Base-by-base conservation (phyloP, 2,113 vertebrate genomes). In the Triplophysa siluroides region DNA sequence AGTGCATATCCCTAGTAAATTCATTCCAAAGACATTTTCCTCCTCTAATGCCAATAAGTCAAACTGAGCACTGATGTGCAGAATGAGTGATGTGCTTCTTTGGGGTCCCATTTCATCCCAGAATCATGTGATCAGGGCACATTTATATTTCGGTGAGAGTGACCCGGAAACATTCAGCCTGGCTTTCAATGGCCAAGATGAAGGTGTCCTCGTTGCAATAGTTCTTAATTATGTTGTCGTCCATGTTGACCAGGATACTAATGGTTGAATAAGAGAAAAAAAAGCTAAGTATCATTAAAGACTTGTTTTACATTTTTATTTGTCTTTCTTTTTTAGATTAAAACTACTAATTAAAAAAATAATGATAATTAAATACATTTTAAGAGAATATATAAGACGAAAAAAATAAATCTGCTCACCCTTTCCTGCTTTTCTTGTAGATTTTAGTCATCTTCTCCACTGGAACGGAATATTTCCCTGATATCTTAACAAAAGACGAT, bases 381-480 rank as follows among this genome's bases (percentile, higher is more conserved):
- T 62, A 4, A 29, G 24, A 13, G 12, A 11, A 74, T 66, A 8
- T 56, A 12, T 45, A 4, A 38, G 33, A 45, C 2, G 5, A 12
- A 9, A 45, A 45, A 45, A 45, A 45, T 43, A 9, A 45, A 21
- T 64, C 12, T 77, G 81, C 96, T 95, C 91, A 99, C 97, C 97
- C 97, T 90, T 99, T 99, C 94, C 98, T 98, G 92, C 96, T 99
- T 85, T 96, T 98, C 93, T 99, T 99, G 89, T 98, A 98, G 87
- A 99, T 95, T 90, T 98, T 99, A 84, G 90, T 85, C 83, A 98
- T 97, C 89, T 95, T 96, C 90, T 99, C 97, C 38, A 90, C 90
- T 3, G 95, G 95, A 62, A 98, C 86, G 3, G 95, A 94, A 0
- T 98, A 99, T 84, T 99, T 99, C 85, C 96, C 95, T 62, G 97